These are phyloP conservation scores for Gallinago stenura DNA, from an alignment of 2,797 vertebrate species.

Conservation along the genomic window DNA sequence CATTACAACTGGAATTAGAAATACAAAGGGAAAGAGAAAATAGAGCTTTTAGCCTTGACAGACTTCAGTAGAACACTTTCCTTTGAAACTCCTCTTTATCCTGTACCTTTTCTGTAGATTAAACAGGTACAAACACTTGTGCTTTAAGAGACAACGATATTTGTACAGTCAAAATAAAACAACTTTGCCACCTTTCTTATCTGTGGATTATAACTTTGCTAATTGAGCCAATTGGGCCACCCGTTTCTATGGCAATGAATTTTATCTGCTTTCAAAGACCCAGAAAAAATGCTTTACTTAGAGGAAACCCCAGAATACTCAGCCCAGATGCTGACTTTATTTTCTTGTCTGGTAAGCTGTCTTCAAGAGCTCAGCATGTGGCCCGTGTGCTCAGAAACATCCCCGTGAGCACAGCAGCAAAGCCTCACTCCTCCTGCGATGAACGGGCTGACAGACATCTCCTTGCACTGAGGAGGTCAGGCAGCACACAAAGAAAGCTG, in stretches of 20 bases:
- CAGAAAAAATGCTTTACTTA: neutral
- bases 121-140: neutral
- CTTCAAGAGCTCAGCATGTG: rapidly evolving
- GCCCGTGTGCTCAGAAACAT: neutral
- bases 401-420: neutral
- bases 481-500: neutral
- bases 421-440: rapidly evolving
- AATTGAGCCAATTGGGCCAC: neutral
- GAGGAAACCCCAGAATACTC: neutral
- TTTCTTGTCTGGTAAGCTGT: neutral
- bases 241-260: neutral
- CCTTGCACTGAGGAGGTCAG: neutral
- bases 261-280: neutral
- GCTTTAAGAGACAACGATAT: neutral
- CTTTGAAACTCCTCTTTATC: neutral
- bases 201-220: neutral
- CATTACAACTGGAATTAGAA: neutral
- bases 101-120: neutral
- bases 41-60: neutral
- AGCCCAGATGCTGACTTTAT: neutral
- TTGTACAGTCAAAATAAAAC: neutral
- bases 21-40: neutral
- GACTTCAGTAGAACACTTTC: neutral
- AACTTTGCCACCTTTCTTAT: neutral
- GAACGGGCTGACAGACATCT: neutral